Evolutionary conservation across 2,888 invertebrate species (phyloP).

Genomic region (Brenthis ino): DNA sequence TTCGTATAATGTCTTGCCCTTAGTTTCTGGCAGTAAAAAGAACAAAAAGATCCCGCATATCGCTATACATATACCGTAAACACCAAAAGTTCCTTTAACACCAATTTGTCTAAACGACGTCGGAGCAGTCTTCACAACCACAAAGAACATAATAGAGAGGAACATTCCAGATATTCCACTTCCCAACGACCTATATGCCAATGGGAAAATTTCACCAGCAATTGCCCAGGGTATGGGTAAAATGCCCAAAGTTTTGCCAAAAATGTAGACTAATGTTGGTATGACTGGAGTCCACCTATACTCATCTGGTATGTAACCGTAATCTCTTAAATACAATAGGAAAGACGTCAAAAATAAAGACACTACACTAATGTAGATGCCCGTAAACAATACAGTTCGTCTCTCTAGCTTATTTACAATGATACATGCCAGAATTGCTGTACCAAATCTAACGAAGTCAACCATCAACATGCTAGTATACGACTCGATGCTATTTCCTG

Average conservation of each 20-base stretch:
- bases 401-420: slow-evolving; percentile 83
- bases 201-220: slow-evolving; percentile 86
- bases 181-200: slow-evolving; percentile 84
- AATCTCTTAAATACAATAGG: slow-evolving; percentile 65
- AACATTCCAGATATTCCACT: slow-evolving; percentile 85
- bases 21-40: slow-evolving; percentile 85
- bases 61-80: slow-evolving; percentile 81
- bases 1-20: slow-evolving; percentile 85
- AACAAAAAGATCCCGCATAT: slow-evolving; percentile 82
- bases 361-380: slow-evolving; percentile 81
- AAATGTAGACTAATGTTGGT: slow-evolving; percentile 79
- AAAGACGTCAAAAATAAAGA: slow-evolving; percentile 79
- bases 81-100: slow-evolving; percentile 81
- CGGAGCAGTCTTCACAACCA: slow-evolving; percentile 86
- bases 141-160: slow-evolving; percentile 84
- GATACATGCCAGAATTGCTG: slow-evolving; percentile 83
- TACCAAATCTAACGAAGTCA: slow-evolving; percentile 83
- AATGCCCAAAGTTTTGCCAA: slow-evolving; percentile 82
- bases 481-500: slow-evolving; percentile 81
- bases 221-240: slow-evolving; percentile 87
- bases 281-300: slow-evolving; percentile 75
- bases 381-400: slow-evolving; percentile 83
- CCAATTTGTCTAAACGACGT: slow-evolving; percentile 78
- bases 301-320: slow-evolving; percentile 57
- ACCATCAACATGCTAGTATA: slow-evolving; percentile 85